Base-by-base conservation (phyloP, 2,888 invertebrate genomes). In the Dioctria rufipes region DNA sequence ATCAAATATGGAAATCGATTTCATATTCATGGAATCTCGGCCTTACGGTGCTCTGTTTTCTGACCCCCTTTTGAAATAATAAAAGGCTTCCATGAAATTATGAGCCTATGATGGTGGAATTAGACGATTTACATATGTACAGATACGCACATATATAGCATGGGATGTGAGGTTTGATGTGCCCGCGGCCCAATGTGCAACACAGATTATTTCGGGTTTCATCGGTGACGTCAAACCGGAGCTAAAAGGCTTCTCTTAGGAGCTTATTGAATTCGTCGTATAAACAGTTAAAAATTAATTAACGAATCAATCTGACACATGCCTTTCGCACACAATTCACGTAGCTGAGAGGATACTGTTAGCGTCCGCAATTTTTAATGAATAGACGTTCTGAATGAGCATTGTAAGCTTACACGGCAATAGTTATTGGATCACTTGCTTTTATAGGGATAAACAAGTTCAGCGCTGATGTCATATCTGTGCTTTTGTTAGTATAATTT, bases 1-100 rank as follows among this genome's bases (percentile, higher is more conserved):
- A 58, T 73, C 73, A 73, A 73, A 73, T 73, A 51, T 51, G 73
- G 51, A 73, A 73, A 73, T 73, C 73, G 54, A 58, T 54, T 73
- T 73, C 42, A 40, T n/a, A 73, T 54, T 58, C 73, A 13, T 49
- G 46, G 37, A 11, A 8, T 4, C 51, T 4, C 51, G 13, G 42
- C 42, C 11, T n/a, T 40, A 49, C 67, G 67, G 58, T 13, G 4
- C 51, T 54, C 54, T 25, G 25, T 25, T 25, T 2, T 25, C 25
- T 25, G 25, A 25, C 2, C 25, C 25, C 25, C 25, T 25, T 25
- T 25, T 25, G 1, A 25, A 25, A 25, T 25, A 25, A 25, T 25
- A 25, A 25, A 25, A 25, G 25, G 58, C 58, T 73, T 58, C 73
- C 73, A 54, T 73, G 73, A 54, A 58, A 67, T 67, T 67, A 25